Conservation (phyloP, 2,113 vertebrate genomes). For the Heterocephalus glaber region DNA sequence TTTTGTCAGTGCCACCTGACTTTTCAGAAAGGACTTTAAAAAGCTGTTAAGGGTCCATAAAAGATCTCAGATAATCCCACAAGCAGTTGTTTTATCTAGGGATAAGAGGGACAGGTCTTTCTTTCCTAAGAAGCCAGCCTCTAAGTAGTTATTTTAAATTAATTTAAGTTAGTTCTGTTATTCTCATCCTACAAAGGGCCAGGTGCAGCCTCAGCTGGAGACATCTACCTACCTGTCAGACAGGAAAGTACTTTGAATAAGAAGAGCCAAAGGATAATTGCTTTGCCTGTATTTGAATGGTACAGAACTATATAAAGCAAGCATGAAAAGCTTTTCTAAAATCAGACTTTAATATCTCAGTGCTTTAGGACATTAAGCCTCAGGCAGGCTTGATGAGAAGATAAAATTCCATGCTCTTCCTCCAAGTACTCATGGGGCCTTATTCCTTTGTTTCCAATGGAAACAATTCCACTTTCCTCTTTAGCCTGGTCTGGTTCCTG, state of each 20-base stretch:
- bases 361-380: neutral
- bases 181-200: neutral
- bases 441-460: neutral
- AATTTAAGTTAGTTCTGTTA: neutral
- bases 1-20: neutral
- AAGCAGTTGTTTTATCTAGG: neutral
- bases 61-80: neutral
- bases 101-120: neutral
- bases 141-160: slow-evolving; percentile 33
- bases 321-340: neutral
- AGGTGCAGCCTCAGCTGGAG: neutral
- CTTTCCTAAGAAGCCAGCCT: neutral
- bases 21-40: neutral
- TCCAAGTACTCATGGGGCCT: neutral
- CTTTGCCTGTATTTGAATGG: neutral
- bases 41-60: neutral
- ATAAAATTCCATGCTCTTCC: neutral
- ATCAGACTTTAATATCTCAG: neutral
- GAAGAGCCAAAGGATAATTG: neutral
- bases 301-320: neutral
- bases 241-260: slow-evolving; percentile 17
- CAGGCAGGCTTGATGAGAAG: neutral
- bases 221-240: neutral
- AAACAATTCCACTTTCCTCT: neutral
- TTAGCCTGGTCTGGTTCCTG: neutral